phyloP scores from a whole-genome alignment of 92 coral and sea anemone genomes.

The Nematostella vectensis region DNA sequence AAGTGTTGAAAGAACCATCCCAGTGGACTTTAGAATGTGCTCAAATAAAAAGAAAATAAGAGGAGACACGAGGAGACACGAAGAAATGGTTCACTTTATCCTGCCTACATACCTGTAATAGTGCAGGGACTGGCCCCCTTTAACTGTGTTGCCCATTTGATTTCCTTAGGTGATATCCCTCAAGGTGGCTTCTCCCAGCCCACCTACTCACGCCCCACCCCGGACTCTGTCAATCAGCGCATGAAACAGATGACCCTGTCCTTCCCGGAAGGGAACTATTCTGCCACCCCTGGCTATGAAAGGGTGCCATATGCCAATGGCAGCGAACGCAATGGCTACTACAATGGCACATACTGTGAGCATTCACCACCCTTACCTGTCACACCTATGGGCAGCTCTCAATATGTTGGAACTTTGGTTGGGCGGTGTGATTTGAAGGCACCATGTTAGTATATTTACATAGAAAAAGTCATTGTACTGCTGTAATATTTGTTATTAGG shows the following conservation, averaged over 20 bases:
- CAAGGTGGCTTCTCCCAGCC: slow-evolving; percentile 17
- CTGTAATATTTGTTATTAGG: too few relatives aligned
- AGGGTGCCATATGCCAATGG: slow-evolving; percentile 22
- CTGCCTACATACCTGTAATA: too few relatives aligned
- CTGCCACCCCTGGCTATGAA: slow-evolving; percentile 12
- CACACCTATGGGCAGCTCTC: background rate
- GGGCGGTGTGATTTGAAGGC: background rate
- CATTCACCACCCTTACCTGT: slow-evolving; percentile 37
- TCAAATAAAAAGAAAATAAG: too few relatives aligned
- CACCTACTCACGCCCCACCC: slow-evolving; percentile 40
- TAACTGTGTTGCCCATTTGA: too few relatives aligned
- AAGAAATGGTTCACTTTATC: too few relatives aligned
- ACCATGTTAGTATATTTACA: too few relatives aligned
- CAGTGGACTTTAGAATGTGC: too few relatives aligned
- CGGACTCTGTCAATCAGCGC: slow-evolving; percentile 37
- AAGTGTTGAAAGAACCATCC: too few relatives aligned
- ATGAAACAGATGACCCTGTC: slow-evolving; percentile 60
- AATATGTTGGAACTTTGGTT: too few relatives aligned
- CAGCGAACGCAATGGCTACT: slow-evolving; percentile 15
- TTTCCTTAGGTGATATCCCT: background rate
- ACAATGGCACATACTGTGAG: slow-evolving; percentile 18
- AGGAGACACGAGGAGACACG: too few relatives aligned
- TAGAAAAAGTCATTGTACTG: too few relatives aligned
- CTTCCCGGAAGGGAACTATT: slow-evolving; percentile 18
- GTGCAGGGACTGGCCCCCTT: too few relatives aligned